phyloP scores from a whole-genome alignment of 2,113 vertebrate genomes.

The Zosterops borbonicus region DNA sequence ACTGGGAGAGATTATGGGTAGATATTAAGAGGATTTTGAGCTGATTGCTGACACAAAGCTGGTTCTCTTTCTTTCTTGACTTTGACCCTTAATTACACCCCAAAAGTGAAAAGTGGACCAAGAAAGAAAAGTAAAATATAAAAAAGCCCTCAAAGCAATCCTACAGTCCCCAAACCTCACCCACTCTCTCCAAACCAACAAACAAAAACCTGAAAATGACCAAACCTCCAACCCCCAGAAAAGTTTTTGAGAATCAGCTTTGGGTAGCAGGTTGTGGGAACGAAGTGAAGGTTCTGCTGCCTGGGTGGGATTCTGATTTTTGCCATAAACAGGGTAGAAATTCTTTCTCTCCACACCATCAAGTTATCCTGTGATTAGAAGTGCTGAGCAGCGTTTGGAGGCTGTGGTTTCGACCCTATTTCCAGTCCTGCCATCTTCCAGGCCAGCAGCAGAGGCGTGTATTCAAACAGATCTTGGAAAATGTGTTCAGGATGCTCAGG shows the following conservation, averaged over 20 bases:
- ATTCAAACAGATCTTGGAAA: neutral
- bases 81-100: constrained; percentile 6
- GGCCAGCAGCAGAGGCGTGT: neutral
- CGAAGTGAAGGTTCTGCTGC: neutral
- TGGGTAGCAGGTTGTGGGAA: neutral
- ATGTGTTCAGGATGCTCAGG: neutral
- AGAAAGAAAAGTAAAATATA: neutral
- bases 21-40: constrained; percentile 11
- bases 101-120: neutral
- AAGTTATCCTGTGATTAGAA: neutral
- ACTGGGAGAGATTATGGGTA: constrained; percentile 12
- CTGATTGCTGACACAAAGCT: neutral
- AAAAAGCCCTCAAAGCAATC: neutral
- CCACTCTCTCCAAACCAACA: neutral
- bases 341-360: neutral
- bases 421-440: neutral
- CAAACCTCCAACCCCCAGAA: neutral
- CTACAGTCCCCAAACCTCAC: neutral
- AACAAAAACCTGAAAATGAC: neutral
- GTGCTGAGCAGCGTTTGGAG: neutral
- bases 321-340: neutral
- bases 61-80: neutral
- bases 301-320: neutral
- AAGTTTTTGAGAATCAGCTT: neutral
- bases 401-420: neutral